Evolutionary conservation across 2,113 vertebrate genomes (phyloP).

Genomic region (Dromiciops gliroides): DNA sequence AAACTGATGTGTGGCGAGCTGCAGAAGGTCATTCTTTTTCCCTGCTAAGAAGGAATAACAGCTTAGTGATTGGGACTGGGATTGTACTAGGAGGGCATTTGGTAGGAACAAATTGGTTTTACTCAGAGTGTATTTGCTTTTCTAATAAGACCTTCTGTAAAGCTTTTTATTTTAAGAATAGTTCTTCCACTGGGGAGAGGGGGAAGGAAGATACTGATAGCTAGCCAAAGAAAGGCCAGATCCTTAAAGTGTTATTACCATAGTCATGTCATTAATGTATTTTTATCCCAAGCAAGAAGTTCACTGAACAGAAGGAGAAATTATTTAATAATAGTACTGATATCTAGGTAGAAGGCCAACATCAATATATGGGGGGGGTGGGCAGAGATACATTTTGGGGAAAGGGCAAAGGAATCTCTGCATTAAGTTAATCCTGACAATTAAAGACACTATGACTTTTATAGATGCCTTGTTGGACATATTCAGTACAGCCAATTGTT

Average conservation of each 20-base stretch:
- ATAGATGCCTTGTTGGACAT: background rate
- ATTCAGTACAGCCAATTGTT: background rate
- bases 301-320: background rate
- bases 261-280: background rate
- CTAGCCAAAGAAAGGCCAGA: background rate
- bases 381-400: background rate
- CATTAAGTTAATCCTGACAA: background rate
- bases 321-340: background rate
- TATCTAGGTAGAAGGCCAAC: background rate
- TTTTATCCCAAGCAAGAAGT: constrained; percentile 20
- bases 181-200: background rate
- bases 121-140: constrained; percentile 26
- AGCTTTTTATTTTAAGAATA: constrained; percentile 1
- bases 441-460: background rate
- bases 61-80: background rate
- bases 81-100: background rate
- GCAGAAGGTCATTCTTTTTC: constrained; percentile 32
- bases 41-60: constrained; percentile 31
- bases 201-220: background rate
- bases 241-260: background rate
- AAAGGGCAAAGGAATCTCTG: background rate
- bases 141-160: background rate
- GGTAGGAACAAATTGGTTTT: constrained; percentile 29
- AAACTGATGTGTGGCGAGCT: constrained; percentile 31
- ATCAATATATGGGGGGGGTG: too few species aligned